Base-by-base conservation (phyloP, 2,113 vertebrate genomes). In the Eulemur rufifrons region DNA sequence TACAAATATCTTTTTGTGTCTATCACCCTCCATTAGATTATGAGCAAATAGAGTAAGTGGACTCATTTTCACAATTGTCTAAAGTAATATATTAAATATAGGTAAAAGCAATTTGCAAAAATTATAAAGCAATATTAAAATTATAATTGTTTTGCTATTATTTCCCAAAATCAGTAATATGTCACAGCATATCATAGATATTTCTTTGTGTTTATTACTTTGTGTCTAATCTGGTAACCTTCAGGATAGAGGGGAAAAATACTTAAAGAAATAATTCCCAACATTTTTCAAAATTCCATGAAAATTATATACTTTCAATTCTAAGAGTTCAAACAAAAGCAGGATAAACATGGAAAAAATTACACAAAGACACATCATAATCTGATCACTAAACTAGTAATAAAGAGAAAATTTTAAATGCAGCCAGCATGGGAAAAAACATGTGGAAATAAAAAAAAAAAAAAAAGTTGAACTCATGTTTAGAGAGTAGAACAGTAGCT, bases 231-330 rank as follows among this genome's bases (percentile, higher is more conserved):
- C 13, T 73, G 86, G 61, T 45, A 86, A 78, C 29, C 7, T 63
- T 86, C 50, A 59, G n/a, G 18, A 54, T 18, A 74, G 4, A 18
- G 8, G 0, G 4, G 8, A 73, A 37, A 88, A 89, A 56, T 84
- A 95, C 92, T 61, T 87, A 8, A 91, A 94, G 47, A 97, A 92
- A 86, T 93, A 89, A 76, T 56, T 45, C 6, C 64, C 10, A 74
- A 92, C 34, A 14, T 45, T 74, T 94, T 91, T n/a, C 9, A 71
- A 93, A 88, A 52, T 34, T 82, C 63, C 17, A 78, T 91, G 15
- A 91, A 90, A 82, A 86, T 42, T 66, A 25, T 69, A 87, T n/a
- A 89, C 2, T 5, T 94, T 78, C 32, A 50, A 45, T 86, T 54
- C 47, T 83, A 34, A 86, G 14, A 81, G 25, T 56, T 91, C 20